Evolutionary conservation across 2,888 invertebrate genomes (phyloP), one percentile per base, ranked within the genome.

Genomic region (Hybos culiciformis): DNA sequence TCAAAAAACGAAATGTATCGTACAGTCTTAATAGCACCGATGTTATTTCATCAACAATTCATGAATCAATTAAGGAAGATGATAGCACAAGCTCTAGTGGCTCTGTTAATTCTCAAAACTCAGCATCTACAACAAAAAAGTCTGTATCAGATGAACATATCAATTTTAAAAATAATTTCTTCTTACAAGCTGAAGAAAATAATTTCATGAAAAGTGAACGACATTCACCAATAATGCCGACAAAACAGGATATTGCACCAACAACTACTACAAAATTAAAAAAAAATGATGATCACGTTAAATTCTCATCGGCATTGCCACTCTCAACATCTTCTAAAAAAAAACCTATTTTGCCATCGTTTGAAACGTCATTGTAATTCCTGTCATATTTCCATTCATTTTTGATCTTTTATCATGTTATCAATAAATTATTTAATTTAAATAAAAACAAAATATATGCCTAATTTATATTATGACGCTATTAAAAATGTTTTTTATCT

Each of bases 1-100:
- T 48, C 46, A 50, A n/a, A 20, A 14, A 12, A 9, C 19, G 21
- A 34, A 23, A 47, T 48, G 11, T 43, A 45, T 3, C 55, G 53
- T 21, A 53, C 56, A 7, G 53, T 56, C 34, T 54, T 57, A 36
- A 45, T 55, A 73, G 79, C 29, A 84, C 83, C 18, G 85, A 88
- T 56, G 84, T 88, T 41, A 74, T 90, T 57, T 85, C 87, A 33
- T 82, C 83, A 37, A 85, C 87, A 44, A 90, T 90, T 61, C 80
- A 80, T 32, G 88, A 90, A 70, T 88, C 81, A 52, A 72, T 75
- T 55, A 79, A 82, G 56, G 84, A 84, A 57, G 80, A 80, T 56
- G 86, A 86, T 56, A 61, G 57, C 26, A 83, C 84, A 52, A 77
- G 71, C 53, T 74, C 75, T 2, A 74, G 73, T 48, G 74, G 74